Conservation (phyloP, 2,888 invertebrate species). For the Pyrocoelia pectoralis region DNA sequence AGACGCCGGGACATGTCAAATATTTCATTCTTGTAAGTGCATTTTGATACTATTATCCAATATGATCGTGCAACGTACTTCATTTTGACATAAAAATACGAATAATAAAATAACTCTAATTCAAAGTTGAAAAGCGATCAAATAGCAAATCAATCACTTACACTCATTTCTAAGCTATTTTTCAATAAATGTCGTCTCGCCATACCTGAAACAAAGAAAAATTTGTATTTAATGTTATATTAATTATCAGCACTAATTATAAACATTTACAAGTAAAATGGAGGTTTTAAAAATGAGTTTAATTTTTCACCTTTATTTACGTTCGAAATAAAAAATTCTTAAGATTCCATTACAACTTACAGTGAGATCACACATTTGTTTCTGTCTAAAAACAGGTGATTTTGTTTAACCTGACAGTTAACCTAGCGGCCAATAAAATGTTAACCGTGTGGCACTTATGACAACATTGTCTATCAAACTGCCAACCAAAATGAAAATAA, state of each 20-base stretch:
- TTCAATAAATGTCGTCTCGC: too few species aligned
- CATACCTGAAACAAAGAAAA: slow-evolving; percentile 26
- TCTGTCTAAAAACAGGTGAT: slow-evolving; percentile 31
- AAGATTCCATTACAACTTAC: slow-evolving; percentile 26
- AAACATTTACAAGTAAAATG: not conserved
- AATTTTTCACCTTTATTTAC: not conserved
- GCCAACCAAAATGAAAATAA: too few species aligned
- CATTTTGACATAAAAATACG: too few species aligned
- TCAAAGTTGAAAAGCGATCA: too few species aligned
- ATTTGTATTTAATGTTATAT: not conserved
- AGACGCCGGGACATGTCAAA: slow-evolving; percentile 26
- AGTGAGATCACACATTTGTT: slow-evolving; percentile 31
- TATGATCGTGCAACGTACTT: too few species aligned
- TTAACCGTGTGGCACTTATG: slow-evolving; percentile 22
- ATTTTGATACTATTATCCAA: slow-evolving; percentile 9
- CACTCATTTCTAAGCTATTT: too few species aligned
- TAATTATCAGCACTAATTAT: not conserved
- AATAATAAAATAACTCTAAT: too few species aligned
- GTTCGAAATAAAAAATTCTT: slow-evolving; percentile 2
- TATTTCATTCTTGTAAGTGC: slow-evolving; percentile 13
- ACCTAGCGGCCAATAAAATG: slow-evolving; percentile 25
- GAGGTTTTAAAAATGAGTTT: not conserved
- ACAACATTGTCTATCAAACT: slow-evolving; percentile 18
- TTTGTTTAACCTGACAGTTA: slow-evolving; percentile 13
- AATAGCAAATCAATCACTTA: too few species aligned